phyloP scores from a whole-genome alignment of 2,113 vertebrate genomes.

The Xenus cinereus region DNA sequence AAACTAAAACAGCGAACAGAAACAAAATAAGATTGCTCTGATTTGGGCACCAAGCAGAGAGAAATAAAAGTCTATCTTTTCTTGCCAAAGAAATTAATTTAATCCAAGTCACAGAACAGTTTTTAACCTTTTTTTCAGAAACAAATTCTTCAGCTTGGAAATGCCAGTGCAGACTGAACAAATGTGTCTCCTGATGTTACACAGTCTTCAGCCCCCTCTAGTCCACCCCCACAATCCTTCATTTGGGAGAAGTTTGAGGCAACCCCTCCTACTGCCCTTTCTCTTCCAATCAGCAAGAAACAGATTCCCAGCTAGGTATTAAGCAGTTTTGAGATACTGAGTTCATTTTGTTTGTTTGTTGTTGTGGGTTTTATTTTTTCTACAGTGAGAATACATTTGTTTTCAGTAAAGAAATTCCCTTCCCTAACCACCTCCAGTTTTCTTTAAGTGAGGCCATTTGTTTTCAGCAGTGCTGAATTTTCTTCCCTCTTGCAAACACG shows the following conservation, averaged over 20 bases:
- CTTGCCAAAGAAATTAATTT: slow-evolving; percentile 64
- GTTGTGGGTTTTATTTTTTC: background rate
- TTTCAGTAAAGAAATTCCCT: slow-evolving; percentile 45
- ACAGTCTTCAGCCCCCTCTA: slow-evolving; percentile 50
- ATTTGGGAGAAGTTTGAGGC: slow-evolving; percentile 29
- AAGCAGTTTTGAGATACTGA: background rate
- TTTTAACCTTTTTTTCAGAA: slow-evolving; percentile 70
- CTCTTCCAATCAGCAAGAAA: background rate
- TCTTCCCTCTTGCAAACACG: background rate
- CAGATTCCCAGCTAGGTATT: background rate
- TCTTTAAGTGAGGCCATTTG: slow-evolving; percentile 35
- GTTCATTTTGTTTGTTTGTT: slow-evolving; percentile 31
- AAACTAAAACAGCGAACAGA: background rate
- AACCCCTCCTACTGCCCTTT: slow-evolving; percentile 34
- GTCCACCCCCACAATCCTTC: slow-evolving; percentile 39
- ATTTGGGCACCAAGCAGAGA: slow-evolving; percentile 26
- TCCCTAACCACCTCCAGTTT: slow-evolving; percentile 27
- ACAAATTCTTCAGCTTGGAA: slow-evolving; percentile 62
- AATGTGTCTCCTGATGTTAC: slow-evolving; percentile 67
- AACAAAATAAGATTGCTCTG: slow-evolving; percentile 49
- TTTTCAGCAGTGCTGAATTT: slow-evolving; percentile 13
- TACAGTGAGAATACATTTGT: slow-evolving; percentile 2
- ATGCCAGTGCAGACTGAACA: slow-evolving; percentile 64
- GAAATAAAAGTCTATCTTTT: slow-evolving; percentile 20
- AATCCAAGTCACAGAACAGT: slow-evolving; percentile 57